These are phyloP conservation scores for Brenthis hecate DNA, from an alignment of 2,888 invertebrate genomes.

Conservation along the genomic window DNA sequence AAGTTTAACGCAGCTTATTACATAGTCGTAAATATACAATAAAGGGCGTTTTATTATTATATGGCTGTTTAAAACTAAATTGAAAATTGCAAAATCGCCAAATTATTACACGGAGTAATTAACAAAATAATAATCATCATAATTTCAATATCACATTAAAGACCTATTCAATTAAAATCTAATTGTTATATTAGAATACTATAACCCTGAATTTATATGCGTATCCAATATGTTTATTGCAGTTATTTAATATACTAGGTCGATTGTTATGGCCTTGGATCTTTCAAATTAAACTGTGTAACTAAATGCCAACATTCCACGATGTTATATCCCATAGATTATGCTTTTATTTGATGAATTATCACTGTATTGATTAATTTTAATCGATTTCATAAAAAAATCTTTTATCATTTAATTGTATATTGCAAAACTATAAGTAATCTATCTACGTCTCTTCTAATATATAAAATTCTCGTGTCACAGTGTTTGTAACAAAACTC, in stretches of 20 bases:
- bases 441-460: too few relatives aligned
- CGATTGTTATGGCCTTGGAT: conserved; percentile 16
- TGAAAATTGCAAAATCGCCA: neutral
- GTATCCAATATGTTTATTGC: conserved; percentile 20
- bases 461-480: too few relatives aligned
- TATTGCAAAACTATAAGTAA: too few relatives aligned
- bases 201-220: conserved; percentile 22
- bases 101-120: neutral
- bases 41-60: too few relatives aligned
- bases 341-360: neutral
- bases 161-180: neutral
- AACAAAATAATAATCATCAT: too few relatives aligned
- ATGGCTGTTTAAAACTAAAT: neutral
- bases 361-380: neutral
- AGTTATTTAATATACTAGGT: conserved; percentile 8
- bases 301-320: conserved; percentile 5
- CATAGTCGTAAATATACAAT: too few relatives aligned
- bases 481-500: too few relatives aligned
- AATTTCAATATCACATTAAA: neutral
- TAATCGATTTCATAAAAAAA: too few relatives aligned
- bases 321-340: neutral
- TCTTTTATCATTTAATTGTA: too few relatives aligned
- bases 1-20: too few relatives aligned
- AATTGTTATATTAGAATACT: neutral
- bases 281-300: conserved; percentile 2